Evolutionary conservation across 92 coral and sea anemone species (phyloP).

Genomic region (Paramuricea clavata): DNA sequence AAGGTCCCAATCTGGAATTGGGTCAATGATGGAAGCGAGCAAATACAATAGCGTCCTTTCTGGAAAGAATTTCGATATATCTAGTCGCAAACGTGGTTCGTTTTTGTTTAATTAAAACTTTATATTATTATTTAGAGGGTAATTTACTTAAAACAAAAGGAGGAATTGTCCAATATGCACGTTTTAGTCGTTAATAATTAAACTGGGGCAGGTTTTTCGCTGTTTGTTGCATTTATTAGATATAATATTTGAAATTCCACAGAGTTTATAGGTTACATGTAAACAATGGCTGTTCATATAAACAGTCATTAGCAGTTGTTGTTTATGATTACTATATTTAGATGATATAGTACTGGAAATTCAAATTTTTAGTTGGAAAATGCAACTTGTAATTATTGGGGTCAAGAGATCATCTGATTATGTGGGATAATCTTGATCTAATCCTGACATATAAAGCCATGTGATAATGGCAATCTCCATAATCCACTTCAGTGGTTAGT

Average conservation of each 20-base stretch:
- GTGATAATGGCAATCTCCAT: too few species aligned
- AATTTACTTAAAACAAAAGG: background rate
- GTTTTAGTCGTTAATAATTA: background rate
- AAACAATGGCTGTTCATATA: background rate
- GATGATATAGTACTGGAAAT: background rate
- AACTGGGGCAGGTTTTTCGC: background rate
- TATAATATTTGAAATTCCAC: background rate
- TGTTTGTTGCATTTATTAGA: background rate
- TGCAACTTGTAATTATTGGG: background rate
- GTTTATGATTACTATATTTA: background rate
- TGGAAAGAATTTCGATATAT: slow-evolving; percentile 26
- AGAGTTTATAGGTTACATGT: background rate
- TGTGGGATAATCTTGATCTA: background rate
- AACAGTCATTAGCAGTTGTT: background rate
- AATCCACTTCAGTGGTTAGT: too few species aligned
- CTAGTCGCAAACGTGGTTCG: slow-evolving; percentile 29
- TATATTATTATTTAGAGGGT: background rate
- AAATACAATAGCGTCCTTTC: slow-evolving; percentile 34
- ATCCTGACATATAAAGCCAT: too few species aligned
- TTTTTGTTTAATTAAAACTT: background rate
- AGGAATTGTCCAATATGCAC: background rate
- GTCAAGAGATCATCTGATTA: background rate
- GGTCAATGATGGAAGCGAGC: slow-evolving; percentile 15
- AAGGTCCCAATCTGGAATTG: slow-evolving; percentile 2
- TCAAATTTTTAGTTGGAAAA: background rate